Conservation (phyloP, 2,113 vertebrate species). For the Periophthalmodon schlosseri region DNA sequence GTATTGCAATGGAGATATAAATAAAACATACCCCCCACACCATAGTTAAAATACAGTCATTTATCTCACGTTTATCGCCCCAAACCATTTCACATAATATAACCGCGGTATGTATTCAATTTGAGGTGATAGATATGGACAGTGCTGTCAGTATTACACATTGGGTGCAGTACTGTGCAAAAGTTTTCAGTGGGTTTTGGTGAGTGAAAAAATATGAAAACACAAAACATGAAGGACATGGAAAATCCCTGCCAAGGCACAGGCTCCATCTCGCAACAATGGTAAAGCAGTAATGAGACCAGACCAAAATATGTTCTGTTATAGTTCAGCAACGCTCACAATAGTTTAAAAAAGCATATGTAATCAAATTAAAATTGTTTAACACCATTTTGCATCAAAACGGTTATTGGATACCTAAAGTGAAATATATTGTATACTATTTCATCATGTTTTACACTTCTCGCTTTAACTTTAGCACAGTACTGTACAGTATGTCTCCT, state of each 20-base stretch:
- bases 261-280: background rate
- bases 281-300: background rate
- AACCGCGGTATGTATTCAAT: constrained; percentile 1
- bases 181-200: background rate
- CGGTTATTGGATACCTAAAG: background rate
- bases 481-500: constrained; percentile 5
- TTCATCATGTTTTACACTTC: background rate
- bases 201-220: background rate
- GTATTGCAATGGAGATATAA: constrained; percentile 38
- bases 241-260: background rate
- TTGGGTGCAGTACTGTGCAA: background rate
- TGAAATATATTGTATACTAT: background rate
- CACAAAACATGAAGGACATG: background rate
- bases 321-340: background rate
- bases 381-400: background rate
- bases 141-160: constrained; percentile 8
- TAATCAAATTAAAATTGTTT: background rate
- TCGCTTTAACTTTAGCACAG: background rate
- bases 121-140: constrained; percentile 27
- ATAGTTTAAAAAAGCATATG: background rate
- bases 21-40: constrained; percentile 23
- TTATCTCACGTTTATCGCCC: background rate
- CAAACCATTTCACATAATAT: background rate
- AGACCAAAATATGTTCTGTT: background rate
- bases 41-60: constrained; percentile 13